These are phyloP conservation scores for Harpegnathos saltator DNA, from an alignment of 1,140 invertebrate species.

Conservation along the genomic window DNA sequence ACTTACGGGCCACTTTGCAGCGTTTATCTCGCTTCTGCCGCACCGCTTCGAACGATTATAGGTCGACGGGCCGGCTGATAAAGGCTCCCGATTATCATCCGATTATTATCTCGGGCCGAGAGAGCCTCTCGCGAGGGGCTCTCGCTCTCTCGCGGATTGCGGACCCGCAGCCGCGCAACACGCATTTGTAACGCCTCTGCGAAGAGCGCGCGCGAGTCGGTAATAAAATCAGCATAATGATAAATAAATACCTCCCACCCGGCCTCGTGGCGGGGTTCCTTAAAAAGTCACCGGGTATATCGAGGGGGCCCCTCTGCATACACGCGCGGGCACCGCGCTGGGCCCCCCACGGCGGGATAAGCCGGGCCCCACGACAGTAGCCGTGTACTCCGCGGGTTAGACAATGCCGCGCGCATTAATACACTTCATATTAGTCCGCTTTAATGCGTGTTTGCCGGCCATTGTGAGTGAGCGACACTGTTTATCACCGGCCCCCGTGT, in stretches of 20 bases:
- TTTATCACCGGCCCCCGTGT: conserved; percentile 85
- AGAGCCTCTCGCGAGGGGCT: not conserved
- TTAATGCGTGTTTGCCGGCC: conserved; percentile 85
- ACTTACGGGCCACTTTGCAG: not conserved
- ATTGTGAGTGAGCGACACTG: conserved; percentile 86
- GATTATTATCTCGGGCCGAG: not conserved
- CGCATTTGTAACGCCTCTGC: conserved; percentile 45
- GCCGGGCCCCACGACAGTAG: conserved; percentile 84
- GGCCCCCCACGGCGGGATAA: conserved; percentile 83
- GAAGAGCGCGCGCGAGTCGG: conserved; percentile 34
- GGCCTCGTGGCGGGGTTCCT: conserved; percentile 65
- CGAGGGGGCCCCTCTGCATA: conserved; percentile 69
- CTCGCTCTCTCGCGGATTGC: conserved; percentile 8
- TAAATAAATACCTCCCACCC: conserved; percentile 57
- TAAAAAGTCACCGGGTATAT: conserved; percentile 81
- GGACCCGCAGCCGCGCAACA: conserved; percentile 25
- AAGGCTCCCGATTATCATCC: conserved; percentile 31
- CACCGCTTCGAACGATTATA: conserved; percentile 18
- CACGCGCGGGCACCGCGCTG: conserved; percentile 72
- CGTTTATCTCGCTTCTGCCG: conserved; percentile 1
- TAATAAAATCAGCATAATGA: conserved; percentile 61
- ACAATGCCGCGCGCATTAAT: conserved; percentile 86
- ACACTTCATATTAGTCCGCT: conserved; percentile 86
- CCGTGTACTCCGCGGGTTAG: conserved; percentile 84
- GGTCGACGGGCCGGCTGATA: conserved; percentile 19